phyloP scores from a whole-genome alignment of 2,888 invertebrate genomes.

The Cheilosia pagana region DNA sequence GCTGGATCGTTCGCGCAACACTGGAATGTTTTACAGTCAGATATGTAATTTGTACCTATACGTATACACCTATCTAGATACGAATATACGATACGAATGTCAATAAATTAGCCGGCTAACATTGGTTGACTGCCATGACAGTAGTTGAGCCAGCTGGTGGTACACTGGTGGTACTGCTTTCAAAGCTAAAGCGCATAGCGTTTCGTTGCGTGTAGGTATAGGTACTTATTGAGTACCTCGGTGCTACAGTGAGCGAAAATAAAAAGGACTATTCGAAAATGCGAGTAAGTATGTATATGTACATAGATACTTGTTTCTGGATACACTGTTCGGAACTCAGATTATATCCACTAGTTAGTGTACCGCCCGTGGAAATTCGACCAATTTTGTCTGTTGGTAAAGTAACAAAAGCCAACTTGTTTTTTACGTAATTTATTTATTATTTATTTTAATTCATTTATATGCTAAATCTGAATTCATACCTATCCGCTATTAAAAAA shows the following conservation, averaged over 20 bases:
- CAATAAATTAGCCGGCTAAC: constrained; percentile 56
- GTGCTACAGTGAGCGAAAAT: constrained; percentile 39
- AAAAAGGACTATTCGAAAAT: neutral
- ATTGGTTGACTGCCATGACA: constrained; percentile 38
- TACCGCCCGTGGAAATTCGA: no score
- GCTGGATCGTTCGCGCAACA: constrained; percentile 40
- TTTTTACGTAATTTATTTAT: no score
- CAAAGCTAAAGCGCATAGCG: constrained; percentile 1
- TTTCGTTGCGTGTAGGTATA: neutral
- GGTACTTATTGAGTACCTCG: constrained; percentile 1
- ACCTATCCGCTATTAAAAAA: no score
- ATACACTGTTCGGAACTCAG: neutral
- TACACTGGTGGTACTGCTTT: constrained; percentile 12
- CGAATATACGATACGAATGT: constrained; percentile 35
- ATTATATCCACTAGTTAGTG: no score
- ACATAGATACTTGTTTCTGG: no score
- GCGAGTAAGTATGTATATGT: no score
- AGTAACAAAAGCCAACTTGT: no score
- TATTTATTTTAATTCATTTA: no score
- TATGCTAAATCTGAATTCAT: no score
- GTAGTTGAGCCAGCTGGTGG: constrained; percentile 43
- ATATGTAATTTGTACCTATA: constrained; percentile 3
- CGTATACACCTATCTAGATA: no score
- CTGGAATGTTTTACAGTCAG: constrained; percentile 42
- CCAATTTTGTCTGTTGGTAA: no score